Evolutionary conservation across 2,888 invertebrate species (phyloP).

Genomic region (Chrysodeixis includens): DNA sequence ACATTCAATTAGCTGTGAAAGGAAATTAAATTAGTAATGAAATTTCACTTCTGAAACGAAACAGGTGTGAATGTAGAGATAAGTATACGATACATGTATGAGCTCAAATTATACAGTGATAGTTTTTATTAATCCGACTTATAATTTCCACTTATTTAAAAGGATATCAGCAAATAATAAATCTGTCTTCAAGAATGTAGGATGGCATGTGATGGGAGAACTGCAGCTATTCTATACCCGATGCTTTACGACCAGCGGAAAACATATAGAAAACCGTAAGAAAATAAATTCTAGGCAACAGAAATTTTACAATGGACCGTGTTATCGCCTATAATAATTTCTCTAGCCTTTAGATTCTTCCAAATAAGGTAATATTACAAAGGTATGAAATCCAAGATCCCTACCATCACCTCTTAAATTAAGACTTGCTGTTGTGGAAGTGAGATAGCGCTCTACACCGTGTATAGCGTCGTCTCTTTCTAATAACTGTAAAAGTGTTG

Average conservation of each 20-base stretch:
- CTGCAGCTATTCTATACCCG: background rate
- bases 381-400: constrained; percentile 11
- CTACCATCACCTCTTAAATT: too few relatives aligned
- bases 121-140: background rate
- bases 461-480: too few relatives aligned
- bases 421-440: too few relatives aligned
- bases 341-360: constrained; percentile 22
- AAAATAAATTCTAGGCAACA: constrained; percentile 20
- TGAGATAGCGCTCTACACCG: too few relatives aligned
- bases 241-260: background rate
- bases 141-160: background rate
- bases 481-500: too few relatives aligned
- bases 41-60: background rate
- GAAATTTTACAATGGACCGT: constrained; percentile 33
- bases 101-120: background rate
- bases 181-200: background rate
- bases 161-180: background rate
- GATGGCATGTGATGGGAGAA: background rate
- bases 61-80: background rate
- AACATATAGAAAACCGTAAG: constrained; percentile 25
- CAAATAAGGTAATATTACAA: constrained; percentile 46
- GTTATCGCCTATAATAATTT: constrained; percentile 30
- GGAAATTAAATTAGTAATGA: background rate
- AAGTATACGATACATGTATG: background rate
- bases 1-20: constrained; percentile 4